Evolutionary conservation across 1,140 invertebrate species (phyloP), one percentile per base, ranked within the genome.

Genomic region (Campoletis sonorensis): DNA sequence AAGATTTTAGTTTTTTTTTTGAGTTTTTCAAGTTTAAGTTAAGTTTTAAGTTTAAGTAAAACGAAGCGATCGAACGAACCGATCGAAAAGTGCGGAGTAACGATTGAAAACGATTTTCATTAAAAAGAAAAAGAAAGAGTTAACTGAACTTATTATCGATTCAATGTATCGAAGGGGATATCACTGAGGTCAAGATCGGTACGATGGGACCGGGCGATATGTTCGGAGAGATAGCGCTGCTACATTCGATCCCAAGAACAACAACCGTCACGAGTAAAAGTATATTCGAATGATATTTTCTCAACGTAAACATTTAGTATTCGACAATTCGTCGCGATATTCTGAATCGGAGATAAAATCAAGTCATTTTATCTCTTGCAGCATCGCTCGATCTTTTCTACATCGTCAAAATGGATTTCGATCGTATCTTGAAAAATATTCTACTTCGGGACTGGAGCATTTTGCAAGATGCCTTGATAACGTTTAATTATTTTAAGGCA

Each of bases 401-500:
- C 18, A 85, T 94, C 49, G 89, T 91, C 86, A 92, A 90, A 79
- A 89, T 92, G 54, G 92, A 94, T 86, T 95, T 95, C 83, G 92
- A 95, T 80, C 90, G 90, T 76, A 89, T 94, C n/a, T 89, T 95
- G 21, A 93, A 93, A 86, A 86, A 87, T 4, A 91, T 91, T 11
- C 91, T 95, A 2, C 89, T 93, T 83, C 91, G 93, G 72, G 92
- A 94, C 83, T 95, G 94, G 94, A 92, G 94, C 33, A 88, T 93
- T 83, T 92, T 95, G 16, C 88, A 90, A n/a, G 89, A 90, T 27
- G 93, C 93, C 0, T 92, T 95, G 90, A 88, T 92, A 1, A 90
- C 92, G 64, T 95, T 95, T 81, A 93, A 93, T 64, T 95, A 95
- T 84, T 95, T 95, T 86, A 93, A 94, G 82, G 90, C 91, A 7